Conservation (phyloP, 2,888 invertebrate species). For the Drosophila tanythrix region DNA sequence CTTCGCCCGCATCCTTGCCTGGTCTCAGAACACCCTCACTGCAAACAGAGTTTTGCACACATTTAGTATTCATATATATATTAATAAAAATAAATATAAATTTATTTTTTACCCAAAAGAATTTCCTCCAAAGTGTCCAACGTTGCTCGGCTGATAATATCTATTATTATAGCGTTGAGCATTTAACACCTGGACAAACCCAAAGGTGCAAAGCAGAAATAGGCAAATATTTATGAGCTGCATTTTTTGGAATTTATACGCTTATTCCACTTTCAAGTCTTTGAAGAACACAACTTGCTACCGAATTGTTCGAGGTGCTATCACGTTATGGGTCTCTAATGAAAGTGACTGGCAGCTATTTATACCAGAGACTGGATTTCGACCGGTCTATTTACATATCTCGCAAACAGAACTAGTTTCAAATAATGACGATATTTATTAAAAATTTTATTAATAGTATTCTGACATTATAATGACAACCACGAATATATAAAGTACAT, state of each 20-base stretch:
- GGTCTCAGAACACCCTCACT: conserved; percentile 42
- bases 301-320: conserved; percentile 26
- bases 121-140: conserved; percentile 14
- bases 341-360: conserved; percentile 35
- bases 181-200: conserved; percentile 2
- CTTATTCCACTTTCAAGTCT: neutral
- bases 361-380: conserved; percentile 37
- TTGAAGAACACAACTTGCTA: conserved; percentile 11
- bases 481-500: neutral
- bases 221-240: neutral
- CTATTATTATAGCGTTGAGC: conserved; percentile 23
- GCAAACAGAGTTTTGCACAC: neutral
- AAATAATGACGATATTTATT: conserved; percentile 8
- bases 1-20: conserved; percentile 33
- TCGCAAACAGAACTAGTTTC: conserved; percentile 41
- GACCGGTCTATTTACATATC: conserved; percentile 36
- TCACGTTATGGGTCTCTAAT: conserved; percentile 16
- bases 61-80: too few species aligned
- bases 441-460: conserved; percentile 4
- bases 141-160: conserved; percentile 9
- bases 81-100: neutral
- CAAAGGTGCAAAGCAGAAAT: conserved; percentile 13
- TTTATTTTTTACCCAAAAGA: conserved; percentile 34
- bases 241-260: conserved; percentile 12
- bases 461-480: conserved; percentile 19